Evolutionary conservation across 2,888 invertebrate species (phyloP).

Genomic region (Andrena bicolor): DNA sequence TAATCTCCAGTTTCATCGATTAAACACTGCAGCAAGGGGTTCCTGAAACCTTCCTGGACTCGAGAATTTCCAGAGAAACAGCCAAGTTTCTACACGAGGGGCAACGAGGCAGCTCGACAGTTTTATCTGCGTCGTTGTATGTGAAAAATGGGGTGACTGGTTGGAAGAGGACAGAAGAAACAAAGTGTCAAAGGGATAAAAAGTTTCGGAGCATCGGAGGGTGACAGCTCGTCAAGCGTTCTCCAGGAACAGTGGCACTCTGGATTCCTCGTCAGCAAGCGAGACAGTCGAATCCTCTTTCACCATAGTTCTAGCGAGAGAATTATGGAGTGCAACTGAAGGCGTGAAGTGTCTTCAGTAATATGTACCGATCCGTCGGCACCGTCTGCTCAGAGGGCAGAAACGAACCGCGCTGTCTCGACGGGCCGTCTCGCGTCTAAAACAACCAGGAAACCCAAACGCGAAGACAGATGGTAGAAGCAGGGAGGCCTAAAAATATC

Average conservation of each 20-base stretch:
- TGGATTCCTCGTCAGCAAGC: background rate
- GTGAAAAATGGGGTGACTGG: background rate
- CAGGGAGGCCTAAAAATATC: constrained; percentile 71
- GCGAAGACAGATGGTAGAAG: constrained; percentile 69
- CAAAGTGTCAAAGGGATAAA: too few relatives aligned
- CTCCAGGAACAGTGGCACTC: background rate
- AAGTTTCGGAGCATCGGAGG: background rate
- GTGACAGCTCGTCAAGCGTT: background rate
- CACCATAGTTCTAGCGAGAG: constrained; percentile 1
- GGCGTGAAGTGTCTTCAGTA: constrained; percentile 21
- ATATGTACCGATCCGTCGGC: constrained; percentile 27
- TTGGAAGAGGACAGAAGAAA: too few relatives aligned
- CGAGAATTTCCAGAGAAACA: background rate
- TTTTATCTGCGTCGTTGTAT: background rate
- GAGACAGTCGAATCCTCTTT: background rate
- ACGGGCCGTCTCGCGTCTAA: constrained; percentile 45
- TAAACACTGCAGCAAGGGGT: background rate
- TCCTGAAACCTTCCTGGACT: background rate
- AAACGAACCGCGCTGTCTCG: constrained; percentile 46
- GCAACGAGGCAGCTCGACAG: background rate
- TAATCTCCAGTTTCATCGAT: background rate
- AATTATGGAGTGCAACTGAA: constrained; percentile 15
- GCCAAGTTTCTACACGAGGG: too few relatives aligned
- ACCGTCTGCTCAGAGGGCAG: constrained; percentile 1
- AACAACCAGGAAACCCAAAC: constrained; percentile 69